phyloP scores from a whole-genome alignment of 2,113 vertebrate genomes.

The Hippocampus zosterae region DNA sequence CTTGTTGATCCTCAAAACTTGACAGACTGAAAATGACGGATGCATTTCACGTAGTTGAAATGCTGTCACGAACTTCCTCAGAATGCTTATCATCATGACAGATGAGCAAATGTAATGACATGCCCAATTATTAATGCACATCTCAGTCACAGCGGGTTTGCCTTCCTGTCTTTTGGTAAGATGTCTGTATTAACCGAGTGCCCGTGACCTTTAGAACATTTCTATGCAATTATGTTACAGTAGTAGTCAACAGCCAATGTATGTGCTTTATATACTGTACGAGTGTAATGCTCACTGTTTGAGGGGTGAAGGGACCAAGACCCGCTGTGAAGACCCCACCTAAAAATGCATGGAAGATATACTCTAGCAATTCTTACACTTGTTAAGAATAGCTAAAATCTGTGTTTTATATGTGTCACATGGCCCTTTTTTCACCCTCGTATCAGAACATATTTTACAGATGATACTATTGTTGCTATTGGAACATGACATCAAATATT shows the following conservation, averaged over 20 bases:
- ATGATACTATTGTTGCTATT: neutral
- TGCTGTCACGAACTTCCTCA: conserved; percentile 16
- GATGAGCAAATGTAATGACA: conserved; percentile 33
- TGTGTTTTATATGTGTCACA: too few relatives aligned
- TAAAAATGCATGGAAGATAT: too few relatives aligned
- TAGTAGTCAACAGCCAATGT: neutral
- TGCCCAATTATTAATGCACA: conserved; percentile 24
- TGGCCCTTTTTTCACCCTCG: too few relatives aligned
- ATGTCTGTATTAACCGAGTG: neutral
- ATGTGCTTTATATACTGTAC: too few relatives aligned
- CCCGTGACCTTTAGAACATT: neutral
- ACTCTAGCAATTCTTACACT: too few relatives aligned
- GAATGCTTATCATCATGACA: conserved; percentile 27
- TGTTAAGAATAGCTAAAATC: too few relatives aligned
- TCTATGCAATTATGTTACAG: neutral
- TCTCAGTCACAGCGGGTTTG: conserved; percentile 3
- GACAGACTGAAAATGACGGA: conserved; percentile 27
- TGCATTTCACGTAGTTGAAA: conserved; percentile 29
- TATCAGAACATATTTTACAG: too few relatives aligned
- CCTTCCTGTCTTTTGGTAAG: neutral
- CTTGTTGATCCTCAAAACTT: conserved; percentile 1
- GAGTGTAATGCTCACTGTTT: too few relatives aligned
- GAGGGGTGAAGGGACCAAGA: too few relatives aligned
- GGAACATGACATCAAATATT: neutral
- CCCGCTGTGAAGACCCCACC: too few relatives aligned